Base-by-base conservation (phyloP, 2,113 vertebrate genomes). In the Gopherus evgoodei region DNA sequence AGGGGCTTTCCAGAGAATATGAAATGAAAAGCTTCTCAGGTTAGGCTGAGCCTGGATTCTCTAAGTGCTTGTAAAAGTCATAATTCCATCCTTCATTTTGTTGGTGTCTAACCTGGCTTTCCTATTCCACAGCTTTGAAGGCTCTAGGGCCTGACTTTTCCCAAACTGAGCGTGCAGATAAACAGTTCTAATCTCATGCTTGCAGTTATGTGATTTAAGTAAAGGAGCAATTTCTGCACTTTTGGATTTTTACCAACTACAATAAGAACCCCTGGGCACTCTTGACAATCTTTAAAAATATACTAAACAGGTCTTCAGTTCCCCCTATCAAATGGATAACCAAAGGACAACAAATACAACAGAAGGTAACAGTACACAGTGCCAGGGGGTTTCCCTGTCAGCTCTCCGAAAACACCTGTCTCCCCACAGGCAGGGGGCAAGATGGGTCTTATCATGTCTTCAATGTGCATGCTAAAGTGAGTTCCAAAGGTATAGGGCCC, bases 281-380 rank as follows among this genome's bases (percentile, higher is more conserved):
- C 19, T 22, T 22, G n/a, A 38, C n/a, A 38, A 38, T 72, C n/a
- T 69, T 69, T 72, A 72, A 72, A 72, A 72, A 22, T n/a, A 38
- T 14, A 62, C 29, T 62, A 62, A 31, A 13, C 27, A 13, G 57
- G 14, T 22, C 31, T 35, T 53, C 27, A 2, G 83, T 88, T 89
- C 6, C 38, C 17, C 13, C 4, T 0, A 57, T 0, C 12, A 56
- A 75, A 42, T 1, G 47, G 50, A 13, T 0, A 3, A 29, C 81
- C 78, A 29, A 3, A 47, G 88, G 78, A 27, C 54, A 56, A 44
- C 2, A 1, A 53, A 50, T 0, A 4, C 76, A 24, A n/a, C 1
- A 84, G 83, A 4, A 24, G 27, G 31, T 54, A 4, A 0, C 84
- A 44, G 72, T 38, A 57, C 1, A 1, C 57, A 8, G 4, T 2